A percentile compares a stretch with the other conserved stretches of the same genome.
Evolutionary conservation across 2,113 vertebrate genomes (phyloP).

Genomic region (Pedetes capensis): DNA sequence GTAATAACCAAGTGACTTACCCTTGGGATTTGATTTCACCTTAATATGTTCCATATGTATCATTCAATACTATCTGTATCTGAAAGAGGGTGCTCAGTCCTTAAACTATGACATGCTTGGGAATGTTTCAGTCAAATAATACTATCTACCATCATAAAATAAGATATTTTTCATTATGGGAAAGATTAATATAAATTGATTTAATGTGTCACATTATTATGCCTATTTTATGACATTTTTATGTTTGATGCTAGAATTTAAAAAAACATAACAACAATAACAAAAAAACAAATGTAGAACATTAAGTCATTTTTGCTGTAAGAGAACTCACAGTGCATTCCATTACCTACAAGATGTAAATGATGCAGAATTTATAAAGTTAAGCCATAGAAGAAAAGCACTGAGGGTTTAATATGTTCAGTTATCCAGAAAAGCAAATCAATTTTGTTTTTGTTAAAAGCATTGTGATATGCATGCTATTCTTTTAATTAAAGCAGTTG

Average conservation of each 20-base stretch:
- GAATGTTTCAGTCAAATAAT: not conserved
- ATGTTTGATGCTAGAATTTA: not conserved
- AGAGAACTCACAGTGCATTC: not conserved
- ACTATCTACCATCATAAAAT: not conserved
- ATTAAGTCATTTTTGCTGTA: not conserved
- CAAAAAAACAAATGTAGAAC: not conserved
- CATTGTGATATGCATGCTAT: conserved; percentile 81
- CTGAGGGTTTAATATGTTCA: conserved; percentile 79
- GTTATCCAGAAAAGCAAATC: conserved; percentile 85
- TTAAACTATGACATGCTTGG: not conserved
- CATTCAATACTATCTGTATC: not conserved
- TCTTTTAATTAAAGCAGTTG: conserved; percentile 86
- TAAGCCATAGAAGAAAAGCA: conserved; percentile 71
- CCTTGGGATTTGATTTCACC: conserved; percentile 36
- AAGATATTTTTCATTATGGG: conserved; percentile 37
- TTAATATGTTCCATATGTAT: conserved; percentile 20
- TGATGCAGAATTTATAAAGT: conserved; percentile 66
- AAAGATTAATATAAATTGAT: conserved; percentile 32
- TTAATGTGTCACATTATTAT: conserved; percentile 27
- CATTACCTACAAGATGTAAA: not conserved
- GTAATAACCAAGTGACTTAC: not conserved
- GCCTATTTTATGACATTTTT: conserved; percentile 18
- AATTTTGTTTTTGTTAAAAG: conserved; percentile 84
- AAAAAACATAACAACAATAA: not conserved
- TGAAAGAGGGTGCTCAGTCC: not conserved